Evolutionary conservation across 1,140 invertebrate species (phyloP).

Genomic region (Lasioglossum baleicum): DNA sequence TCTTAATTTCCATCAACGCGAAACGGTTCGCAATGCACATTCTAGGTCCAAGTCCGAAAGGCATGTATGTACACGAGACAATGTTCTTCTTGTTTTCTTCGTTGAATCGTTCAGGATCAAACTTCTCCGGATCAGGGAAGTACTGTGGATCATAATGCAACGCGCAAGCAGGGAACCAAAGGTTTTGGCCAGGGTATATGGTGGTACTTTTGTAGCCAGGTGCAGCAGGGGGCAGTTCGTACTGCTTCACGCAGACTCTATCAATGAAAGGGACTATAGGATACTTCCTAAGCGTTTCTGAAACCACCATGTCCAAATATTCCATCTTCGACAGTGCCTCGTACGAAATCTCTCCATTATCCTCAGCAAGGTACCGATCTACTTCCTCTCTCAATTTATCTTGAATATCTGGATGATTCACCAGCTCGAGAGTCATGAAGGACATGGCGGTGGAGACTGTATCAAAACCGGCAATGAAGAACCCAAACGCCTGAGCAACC

Average conservation of each 20-base stretch:
- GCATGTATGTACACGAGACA: slow-evolving; percentile 78
- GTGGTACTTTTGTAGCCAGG: slow-evolving; percentile 16
- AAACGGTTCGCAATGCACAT: slow-evolving; percentile 72
- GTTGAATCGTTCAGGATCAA: slow-evolving; percentile 78
- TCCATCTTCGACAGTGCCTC: slow-evolving; percentile 62
- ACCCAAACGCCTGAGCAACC: slow-evolving; percentile 78
- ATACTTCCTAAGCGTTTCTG: slow-evolving; percentile 81
- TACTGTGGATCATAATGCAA: slow-evolving; percentile 69
- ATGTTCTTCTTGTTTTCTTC: slow-evolving; percentile 72
- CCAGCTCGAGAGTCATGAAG: slow-evolving; percentile 80
- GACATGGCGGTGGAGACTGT: slow-evolving; percentile 81
- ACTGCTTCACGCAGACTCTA: slow-evolving; percentile 76
- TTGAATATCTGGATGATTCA: slow-evolving; percentile 82
- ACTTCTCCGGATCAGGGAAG: slow-evolving; percentile 75
- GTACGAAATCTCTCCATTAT: slow-evolving; percentile 56
- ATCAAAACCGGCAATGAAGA: slow-evolving; percentile 84
- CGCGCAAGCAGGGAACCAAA: slow-evolving; percentile 61
- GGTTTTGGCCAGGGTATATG: slow-evolving; percentile 40
- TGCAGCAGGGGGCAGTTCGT: slow-evolving; percentile 52
- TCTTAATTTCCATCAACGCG: slow-evolving; percentile 73
- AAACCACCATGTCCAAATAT: slow-evolving; percentile 74
- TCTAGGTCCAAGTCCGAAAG: slow-evolving; percentile 81
- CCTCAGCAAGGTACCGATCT: slow-evolving; percentile 49
- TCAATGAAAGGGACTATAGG: slow-evolving; percentile 74
- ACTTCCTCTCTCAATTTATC: slow-evolving; percentile 80